Evolutionary conservation across 2,113 vertebrate species (phyloP), one percentile per base, ranked within the genome.

Genomic region (Brachyistius frenatus): DNA sequence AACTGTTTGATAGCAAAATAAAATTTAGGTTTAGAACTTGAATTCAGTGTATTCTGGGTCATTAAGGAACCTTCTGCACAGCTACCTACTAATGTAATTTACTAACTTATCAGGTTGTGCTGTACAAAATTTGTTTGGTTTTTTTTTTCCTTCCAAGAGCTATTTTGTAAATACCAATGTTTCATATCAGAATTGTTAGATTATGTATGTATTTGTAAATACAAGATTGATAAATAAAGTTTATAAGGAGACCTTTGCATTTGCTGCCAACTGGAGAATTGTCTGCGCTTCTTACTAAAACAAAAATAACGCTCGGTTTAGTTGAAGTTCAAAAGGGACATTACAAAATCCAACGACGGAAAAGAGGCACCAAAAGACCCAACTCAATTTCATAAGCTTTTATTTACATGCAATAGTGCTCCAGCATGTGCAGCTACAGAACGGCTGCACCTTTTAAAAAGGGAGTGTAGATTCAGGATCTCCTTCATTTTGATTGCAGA

Each of bases 371-470:
- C 7, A n/a, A 73, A 62, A 23, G 9, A 75, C 75, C 52, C 30
- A 0, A 33, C 9, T 76, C 35, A 67, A 67, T 92, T 94, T 93
- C 35, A 91, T 90, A 87, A 86, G 93, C 93, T 92, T 93, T 95
- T 95, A 95, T 95, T 94, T 94, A 94, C 94, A 95, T 90, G 93
- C 92, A 92, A 91, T 94, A 93, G 92, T 95, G 94, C 92, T 94
- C 89, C 90, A 93, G 88, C 89, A 78, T 86, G 85, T 92, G 88
- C 89, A 91, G 83, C 86, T 88, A 85, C 68, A 81, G 62, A 72
- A 65, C 5, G 4, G 88, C 84, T 76, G 74, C 89, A 92, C 79
- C 44, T 23, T 46, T 73, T 76, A 61, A 52, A 66, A 73, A 60
- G 87, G 87, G 83, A 86, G 73, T 85, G 83, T 86, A 72, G 86